phyloP scores from a whole-genome alignment of 2,113 vertebrate species.

The Antechinus stuartii region DNA sequence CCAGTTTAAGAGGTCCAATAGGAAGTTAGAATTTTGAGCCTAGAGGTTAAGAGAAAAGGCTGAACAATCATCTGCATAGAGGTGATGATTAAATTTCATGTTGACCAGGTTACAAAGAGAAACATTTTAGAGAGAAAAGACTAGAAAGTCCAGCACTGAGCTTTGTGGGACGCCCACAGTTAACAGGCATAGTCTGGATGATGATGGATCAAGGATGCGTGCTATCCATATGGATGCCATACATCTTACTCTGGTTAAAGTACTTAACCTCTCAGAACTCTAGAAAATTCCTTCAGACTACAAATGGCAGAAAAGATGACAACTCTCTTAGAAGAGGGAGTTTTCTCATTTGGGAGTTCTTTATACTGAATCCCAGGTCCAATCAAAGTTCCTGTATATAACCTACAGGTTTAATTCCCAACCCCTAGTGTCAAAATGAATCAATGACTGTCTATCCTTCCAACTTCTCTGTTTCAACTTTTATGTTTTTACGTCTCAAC shows the following conservation, averaged over 20 bases:
- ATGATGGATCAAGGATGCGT: not conserved
- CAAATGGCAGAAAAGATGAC: not conserved
- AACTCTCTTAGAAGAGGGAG: not conserved
- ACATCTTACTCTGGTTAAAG: not conserved
- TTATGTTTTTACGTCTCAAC: not conserved
- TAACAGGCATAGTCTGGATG: not conserved
- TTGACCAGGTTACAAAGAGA: not conserved
- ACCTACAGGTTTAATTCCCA: conserved; percentile 44
- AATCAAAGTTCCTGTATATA: not conserved
- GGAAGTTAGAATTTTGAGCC: not conserved
- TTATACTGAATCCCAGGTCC: not conserved
- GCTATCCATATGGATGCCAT: not conserved
- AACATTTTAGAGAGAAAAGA: not conserved
- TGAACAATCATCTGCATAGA: not conserved
- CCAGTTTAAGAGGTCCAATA: not conserved
- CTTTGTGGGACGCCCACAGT: not conserved
- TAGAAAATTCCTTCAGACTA: not conserved
- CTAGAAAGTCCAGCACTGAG: not conserved
- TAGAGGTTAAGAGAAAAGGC: not conserved
- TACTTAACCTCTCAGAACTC: not conserved
- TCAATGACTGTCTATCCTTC: conserved; percentile 17
- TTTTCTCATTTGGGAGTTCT: not conserved
- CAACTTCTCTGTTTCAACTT: not conserved
- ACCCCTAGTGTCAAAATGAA: not conserved
- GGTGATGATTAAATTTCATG: not conserved